A percentile compares a stretch with the other conserved stretches of the same genome.
These are phyloP conservation scores for Diabrotica undecimpunctata DNA, from an alignment of 1,140 invertebrate species.

Conservation along the genomic window DNA sequence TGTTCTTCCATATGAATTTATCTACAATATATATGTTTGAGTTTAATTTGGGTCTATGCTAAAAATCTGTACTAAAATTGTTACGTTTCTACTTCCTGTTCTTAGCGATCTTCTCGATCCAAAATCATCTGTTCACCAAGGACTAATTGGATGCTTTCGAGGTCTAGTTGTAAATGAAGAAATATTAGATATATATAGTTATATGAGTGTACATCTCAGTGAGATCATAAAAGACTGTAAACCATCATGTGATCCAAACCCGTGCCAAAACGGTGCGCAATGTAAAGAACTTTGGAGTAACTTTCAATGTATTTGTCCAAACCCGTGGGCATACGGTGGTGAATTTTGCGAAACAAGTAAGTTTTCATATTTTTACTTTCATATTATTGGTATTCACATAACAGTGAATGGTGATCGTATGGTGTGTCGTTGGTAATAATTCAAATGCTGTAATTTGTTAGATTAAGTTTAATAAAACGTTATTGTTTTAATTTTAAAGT, in stretches of 20 bases:
- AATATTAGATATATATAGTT: slow-evolving; percentile 85
- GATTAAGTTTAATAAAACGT: no score
- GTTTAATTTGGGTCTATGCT: no score
- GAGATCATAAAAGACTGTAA: slow-evolving; percentile 91
- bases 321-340: slow-evolving; percentile 87
- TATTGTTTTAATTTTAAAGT: no score
- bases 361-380: slow-evolving; percentile 36
- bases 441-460: no score
- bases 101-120: slow-evolving; percentile 70
- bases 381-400: not conserved
- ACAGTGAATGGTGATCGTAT: no score
- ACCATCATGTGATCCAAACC: slow-evolving; percentile 89
- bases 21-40: no score
- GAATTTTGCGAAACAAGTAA: slow-evolving; percentile 85
- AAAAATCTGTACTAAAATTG: no score
- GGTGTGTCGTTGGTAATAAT: no score
- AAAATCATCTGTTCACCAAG: slow-evolving; percentile 76
- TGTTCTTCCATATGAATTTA: no score
- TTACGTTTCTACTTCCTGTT: slow-evolving; percentile 22
- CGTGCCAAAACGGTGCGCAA: slow-evolving; percentile 84
- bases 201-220: slow-evolving; percentile 87
- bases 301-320: slow-evolving; percentile 85
- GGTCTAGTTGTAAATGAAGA: slow-evolving; percentile 88
- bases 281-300: slow-evolving; percentile 91
- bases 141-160: slow-evolving; percentile 88